These are phyloP conservation scores for Oxycera nigricornis DNA, from an alignment of 2,888 invertebrate species.

Conservation along the genomic window DNA sequence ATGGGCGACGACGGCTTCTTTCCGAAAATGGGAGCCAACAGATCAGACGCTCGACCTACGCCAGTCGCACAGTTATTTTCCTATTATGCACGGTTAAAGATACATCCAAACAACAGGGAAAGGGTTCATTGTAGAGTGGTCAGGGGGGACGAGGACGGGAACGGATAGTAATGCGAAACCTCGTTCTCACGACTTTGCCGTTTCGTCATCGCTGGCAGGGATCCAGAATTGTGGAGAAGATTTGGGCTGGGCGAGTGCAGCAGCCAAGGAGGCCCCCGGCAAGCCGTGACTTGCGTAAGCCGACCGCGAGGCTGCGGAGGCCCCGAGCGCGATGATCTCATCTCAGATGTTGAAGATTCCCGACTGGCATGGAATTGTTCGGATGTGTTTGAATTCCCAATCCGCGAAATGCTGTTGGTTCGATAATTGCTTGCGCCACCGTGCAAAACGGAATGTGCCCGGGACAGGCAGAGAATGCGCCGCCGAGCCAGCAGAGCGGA, in stretches of 20 bases:
- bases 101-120: background rate
- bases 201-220: background rate
- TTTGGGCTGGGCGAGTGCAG: background rate
- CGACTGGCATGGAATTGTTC: background rate
- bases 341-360: conserved; percentile 7
- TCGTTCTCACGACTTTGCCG: conserved; percentile 18
- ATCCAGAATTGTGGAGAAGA: background rate
- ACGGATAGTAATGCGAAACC: too few species aligned
- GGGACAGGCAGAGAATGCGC: background rate
- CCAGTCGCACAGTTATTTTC: background rate
- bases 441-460: background rate
- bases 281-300: conserved; percentile 23
- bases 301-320: background rate
- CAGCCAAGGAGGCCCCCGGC: background rate
- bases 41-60: conserved; percentile 26
- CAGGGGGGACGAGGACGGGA: background rate
- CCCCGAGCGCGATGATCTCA: conserved; percentile 17
- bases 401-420: conserved; percentile 22
- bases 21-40: conserved; percentile 14
- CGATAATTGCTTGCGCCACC: background rate
- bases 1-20: conserved; percentile 12
- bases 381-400: conserved; percentile 16
- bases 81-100: background rate
- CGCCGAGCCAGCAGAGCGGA: background rate
- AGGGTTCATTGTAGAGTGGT: background rate